These are phyloP conservation scores for Eutrigla gurnardus DNA, from an alignment of 2,797 vertebrate species.

Conservation along the genomic window DNA sequence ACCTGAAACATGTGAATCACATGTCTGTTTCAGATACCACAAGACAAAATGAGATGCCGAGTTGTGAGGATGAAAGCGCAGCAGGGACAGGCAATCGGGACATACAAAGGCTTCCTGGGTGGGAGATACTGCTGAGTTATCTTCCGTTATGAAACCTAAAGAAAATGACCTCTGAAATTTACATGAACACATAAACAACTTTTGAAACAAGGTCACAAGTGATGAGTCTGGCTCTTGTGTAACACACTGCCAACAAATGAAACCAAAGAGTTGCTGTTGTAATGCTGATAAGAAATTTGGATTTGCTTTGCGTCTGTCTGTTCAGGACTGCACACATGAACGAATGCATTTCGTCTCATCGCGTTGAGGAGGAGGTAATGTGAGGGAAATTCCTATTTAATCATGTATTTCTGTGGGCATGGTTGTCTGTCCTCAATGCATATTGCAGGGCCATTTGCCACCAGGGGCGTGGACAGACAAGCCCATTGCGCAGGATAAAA, in stretches of 20 bases:
- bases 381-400: too few species aligned
- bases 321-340: neutral
- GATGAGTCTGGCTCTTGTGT: slow-evolving; percentile 18
- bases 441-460: too few species aligned
- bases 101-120: slow-evolving; percentile 44
- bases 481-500: too few species aligned
- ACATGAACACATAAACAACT: slow-evolving; percentile 59
- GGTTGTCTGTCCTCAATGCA: too few species aligned
- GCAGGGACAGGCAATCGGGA: slow-evolving; percentile 17
- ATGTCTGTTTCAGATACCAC: slow-evolving; percentile 12
- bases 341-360: neutral
- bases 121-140: slow-evolving; percentile 39
- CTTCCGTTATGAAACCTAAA: slow-evolving; percentile 58
- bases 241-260: slow-evolving; percentile 50
- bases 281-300: neutral
- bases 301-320: neutral
- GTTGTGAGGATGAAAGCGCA: slow-evolving; percentile 26
- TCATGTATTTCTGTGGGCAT: too few species aligned
- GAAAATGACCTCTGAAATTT: slow-evolving; percentile 61
- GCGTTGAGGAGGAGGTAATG: too few species aligned
- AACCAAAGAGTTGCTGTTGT: slow-evolving; percentile 6
- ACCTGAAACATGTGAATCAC: slow-evolving; percentile 35
- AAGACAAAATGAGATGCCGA: slow-evolving; percentile 30
- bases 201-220: slow-evolving; percentile 33
- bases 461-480: too few species aligned